Base-by-base conservation (phyloP, 2,888 invertebrate species). In the Ichneumoninae sp. region DNA sequence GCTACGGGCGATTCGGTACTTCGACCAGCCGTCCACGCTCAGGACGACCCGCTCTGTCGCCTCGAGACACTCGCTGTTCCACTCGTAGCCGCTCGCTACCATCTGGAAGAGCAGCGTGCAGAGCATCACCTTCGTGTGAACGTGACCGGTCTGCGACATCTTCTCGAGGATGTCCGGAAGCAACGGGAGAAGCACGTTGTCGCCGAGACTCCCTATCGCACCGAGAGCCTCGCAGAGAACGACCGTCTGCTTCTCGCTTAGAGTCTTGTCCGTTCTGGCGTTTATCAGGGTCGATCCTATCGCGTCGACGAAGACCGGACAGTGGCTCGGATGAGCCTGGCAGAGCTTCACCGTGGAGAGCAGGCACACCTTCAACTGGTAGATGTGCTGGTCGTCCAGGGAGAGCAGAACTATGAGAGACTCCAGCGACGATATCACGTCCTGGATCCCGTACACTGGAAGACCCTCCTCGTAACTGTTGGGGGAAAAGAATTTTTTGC, bases 31-130 rank as follows among this genome's bases (percentile, higher is more conserved):
- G 90, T 97, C 96, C 0, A 96, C 95, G 10, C 94, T 94, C 0
- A 91, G 90, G 1, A 95, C 92, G 8, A 95, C 95, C n/a, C 94
- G 94, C 79, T 96, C 94, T 68, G 98, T 95, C 1, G 95, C 95
- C 69, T 94, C 94, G 50, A 95, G 94, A 19, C 96, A 95, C 86
- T 95, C 95, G 1, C 94, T 94, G 10, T 96, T 96, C 94, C 97
- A 96, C 66, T 96, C 95, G 84, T 95, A 96, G 0, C 96, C 96
- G 0, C 96, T 96, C 7, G 96, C 96, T 4, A 97, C 95, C 85
- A 97, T 97, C 94, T 98, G 98, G 88, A 98, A 96, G 54, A 98
- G 94, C 83, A 98, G 95, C 0, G 98, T 98, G 90, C 97, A 97
- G 5, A 98, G 94, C 93, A 98, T 97, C 19, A 97, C 94, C 91